Evolutionary conservation across 2,888 invertebrate genomes (phyloP), one percentile per base, ranked within the genome.

Genomic region (Limnephilus rhombicus): DNA sequence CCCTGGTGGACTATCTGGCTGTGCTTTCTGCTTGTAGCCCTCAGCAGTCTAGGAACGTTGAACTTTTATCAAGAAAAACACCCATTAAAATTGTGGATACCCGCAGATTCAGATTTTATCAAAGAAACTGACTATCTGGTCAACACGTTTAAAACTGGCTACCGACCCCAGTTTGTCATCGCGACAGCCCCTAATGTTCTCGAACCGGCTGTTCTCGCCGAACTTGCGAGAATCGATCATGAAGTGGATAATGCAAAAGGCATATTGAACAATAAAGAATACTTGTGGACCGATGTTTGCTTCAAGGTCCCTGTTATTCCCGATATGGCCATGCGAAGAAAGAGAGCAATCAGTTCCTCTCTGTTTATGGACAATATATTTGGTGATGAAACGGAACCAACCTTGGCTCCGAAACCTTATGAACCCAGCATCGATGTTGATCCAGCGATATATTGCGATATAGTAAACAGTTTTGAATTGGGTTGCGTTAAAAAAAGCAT

Each of bases 11-110:
- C 97, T 94, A 97, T 98, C 49, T 93, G 95, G 34, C 94, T 96
- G 93, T 96, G 97, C 94, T 95, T 97, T 94, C 93, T 95, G 24
- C 95, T 97, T 93, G 96, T 97, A 34, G 94, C 96, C 18, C 83
- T 97, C n/a, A 97, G 97, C 94, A 95, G 96, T 91, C 94, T 96
- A 92, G 98, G 98, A 80, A 95, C 98, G 90, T 94, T 97, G 41
- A 95, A 90, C 29, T 98, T 98, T 95, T 96, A 97, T 93, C 97
- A 97, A 94, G 98, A 98, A 95, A 98, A 97, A 94, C 97, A 98
- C 95, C 98, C 98, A 0, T 95, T 98, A 94, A 97, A 97, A 94
- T 95, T 98, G 94, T 98, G 98, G 98, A 97, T 98, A 34, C 98
- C 98, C 18, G 97, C 97, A 83, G 96, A 97, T 83, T 98, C 98